Evolutionary conservation across 2,113 vertebrate genomes (phyloP).

Genomic region (Microcebus tavaratra): DNA sequence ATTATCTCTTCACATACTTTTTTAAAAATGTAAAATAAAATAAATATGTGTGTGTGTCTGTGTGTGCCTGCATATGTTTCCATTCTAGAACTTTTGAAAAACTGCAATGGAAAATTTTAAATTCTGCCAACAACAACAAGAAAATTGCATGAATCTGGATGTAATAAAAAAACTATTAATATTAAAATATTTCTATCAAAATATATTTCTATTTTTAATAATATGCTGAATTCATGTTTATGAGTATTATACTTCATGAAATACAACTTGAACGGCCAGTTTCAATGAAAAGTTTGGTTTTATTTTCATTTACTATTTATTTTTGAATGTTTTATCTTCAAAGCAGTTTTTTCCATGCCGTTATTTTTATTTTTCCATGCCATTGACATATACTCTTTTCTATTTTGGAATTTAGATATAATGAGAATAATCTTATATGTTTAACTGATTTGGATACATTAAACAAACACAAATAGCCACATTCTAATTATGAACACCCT

Average conservation of each 20-base stretch:
- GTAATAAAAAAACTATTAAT: neutral
- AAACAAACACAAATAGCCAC: neutral
- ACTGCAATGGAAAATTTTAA: neutral
- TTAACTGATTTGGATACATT: neutral
- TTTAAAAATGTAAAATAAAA: neutral
- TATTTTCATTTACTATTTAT: neutral
- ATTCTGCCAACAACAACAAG: neutral
- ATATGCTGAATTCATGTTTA: neutral
- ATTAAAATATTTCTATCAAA: neutral
- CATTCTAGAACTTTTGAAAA: neutral
- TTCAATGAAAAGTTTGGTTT: neutral
- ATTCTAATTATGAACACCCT: neutral
- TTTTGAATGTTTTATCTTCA: neutral
- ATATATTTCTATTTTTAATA: neutral
- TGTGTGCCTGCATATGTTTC: neutral
- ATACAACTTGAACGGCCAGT: neutral
- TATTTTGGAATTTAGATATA: neutral
- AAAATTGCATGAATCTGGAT: neutral
- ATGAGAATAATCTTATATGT: neutral
- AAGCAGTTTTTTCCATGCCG: neutral
- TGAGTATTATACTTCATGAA: neutral
- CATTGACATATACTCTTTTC: neutral
- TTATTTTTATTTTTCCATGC: neutral
- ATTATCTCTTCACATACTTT: neutral
- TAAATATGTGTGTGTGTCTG: neutral